These are phyloP conservation scores for Cariama cristata DNA, from an alignment of 2,113 vertebrate genomes.

Conservation along the genomic window DNA sequence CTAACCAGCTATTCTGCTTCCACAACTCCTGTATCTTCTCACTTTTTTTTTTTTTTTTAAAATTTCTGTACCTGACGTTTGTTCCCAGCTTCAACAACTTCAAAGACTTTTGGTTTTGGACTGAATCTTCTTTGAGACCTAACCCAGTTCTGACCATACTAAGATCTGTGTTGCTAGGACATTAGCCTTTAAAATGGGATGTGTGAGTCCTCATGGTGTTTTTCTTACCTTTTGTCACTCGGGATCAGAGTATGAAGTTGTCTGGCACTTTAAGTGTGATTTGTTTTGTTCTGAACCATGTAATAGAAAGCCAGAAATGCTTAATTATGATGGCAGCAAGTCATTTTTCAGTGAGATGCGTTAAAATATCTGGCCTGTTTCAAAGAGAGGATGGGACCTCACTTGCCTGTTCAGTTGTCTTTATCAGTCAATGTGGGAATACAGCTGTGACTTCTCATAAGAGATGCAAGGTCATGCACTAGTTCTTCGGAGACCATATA, in stretches of 20 bases:
- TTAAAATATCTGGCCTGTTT: slow-evolving; percentile 26
- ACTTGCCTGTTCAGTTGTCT: slow-evolving; percentile 55
- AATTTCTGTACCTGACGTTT: not conserved
- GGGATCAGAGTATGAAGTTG: not conserved
- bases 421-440: slow-evolving; percentile 69
- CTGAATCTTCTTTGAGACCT: not conserved
- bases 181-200: not conserved
- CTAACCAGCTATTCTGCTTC: not conserved
- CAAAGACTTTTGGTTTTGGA: not conserved
- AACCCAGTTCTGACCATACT: not conserved
- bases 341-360: not conserved
- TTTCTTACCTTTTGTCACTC: not conserved
- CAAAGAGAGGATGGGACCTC: not conserved
- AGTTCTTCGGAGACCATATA: slow-evolving; percentile 63
- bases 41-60: not conserved
- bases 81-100: not conserved
- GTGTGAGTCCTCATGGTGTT: not conserved
- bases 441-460: slow-evolving; percentile 70
- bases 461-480: slow-evolving; percentile 61
- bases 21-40: not conserved
- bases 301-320: slow-evolving; percentile 1
- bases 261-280: not conserved
- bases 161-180: not conserved
- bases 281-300: not conserved
- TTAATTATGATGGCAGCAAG: slow-evolving; percentile 7